Evolutionary conservation across 2,797 vertebrate genomes (phyloP).

Genomic region (Alcedo atthis): DNA sequence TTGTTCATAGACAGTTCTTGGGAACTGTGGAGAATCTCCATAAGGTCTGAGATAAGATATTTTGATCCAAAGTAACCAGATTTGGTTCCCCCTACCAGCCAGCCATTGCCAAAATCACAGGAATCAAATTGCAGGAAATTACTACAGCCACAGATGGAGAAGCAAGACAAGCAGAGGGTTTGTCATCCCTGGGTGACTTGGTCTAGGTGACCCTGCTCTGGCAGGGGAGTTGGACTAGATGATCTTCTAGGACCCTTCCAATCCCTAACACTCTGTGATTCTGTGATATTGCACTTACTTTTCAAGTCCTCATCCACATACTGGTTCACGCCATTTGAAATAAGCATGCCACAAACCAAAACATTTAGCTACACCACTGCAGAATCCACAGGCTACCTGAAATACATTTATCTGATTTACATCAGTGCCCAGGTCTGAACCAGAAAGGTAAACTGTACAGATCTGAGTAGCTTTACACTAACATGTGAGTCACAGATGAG

Average conservation of each 20-base stretch:
- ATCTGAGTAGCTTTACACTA: background rate
- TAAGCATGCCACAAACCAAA: background rate
- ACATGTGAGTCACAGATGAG: background rate
- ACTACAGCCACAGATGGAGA: background rate
- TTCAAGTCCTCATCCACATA: background rate
- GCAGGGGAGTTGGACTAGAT: too few relatives aligned
- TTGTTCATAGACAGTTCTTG: background rate
- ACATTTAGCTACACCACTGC: fast-evolving
- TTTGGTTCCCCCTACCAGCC: background rate
- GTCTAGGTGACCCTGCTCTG: too few relatives aligned
- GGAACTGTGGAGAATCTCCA: background rate
- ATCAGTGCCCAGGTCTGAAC: background rate
- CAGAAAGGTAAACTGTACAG: background rate
- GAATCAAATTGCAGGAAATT: background rate
- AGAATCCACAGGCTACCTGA: background rate
- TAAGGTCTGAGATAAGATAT: background rate
- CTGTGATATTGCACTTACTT: background rate
- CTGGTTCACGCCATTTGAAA: background rate
- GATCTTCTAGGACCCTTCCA: too few relatives aligned
- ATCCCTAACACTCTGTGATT: too few relatives aligned
- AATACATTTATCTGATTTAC: background rate
- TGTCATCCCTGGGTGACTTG: background rate
- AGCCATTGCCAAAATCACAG: background rate
- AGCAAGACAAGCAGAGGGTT: background rate
- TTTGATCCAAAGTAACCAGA: background rate